phyloP scores from a whole-genome alignment of 2,797 vertebrate genomes.

The Aphelocoma californica region DNA sequence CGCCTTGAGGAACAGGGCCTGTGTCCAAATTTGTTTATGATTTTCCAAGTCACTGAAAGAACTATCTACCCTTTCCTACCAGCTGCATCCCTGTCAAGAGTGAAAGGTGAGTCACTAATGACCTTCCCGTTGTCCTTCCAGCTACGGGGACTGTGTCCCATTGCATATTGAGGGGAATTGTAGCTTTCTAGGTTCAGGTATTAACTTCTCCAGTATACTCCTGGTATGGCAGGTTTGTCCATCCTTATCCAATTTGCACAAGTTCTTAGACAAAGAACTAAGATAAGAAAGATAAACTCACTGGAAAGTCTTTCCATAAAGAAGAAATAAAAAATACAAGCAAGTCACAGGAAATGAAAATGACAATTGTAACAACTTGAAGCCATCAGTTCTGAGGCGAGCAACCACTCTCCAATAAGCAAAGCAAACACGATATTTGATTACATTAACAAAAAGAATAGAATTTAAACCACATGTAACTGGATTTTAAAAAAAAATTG shows the following conservation, averaged over 20 bases:
- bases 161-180: accelerated
- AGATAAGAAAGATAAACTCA: background rate
- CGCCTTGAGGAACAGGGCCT: background rate
- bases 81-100: background rate
- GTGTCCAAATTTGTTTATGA: background rate
- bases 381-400: background rate
- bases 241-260: background rate
- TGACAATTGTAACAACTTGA: background rate
- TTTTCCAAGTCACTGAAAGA: background rate
- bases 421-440: background rate
- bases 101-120: background rate
- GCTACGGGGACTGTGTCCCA: background rate
- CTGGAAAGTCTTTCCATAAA: background rate
- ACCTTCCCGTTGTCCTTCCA: background rate
- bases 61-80: background rate
- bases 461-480: background rate
- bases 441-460: background rate
- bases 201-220: background rate
- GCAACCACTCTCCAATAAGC: background rate
- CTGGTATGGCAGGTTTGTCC: background rate
- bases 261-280: background rate
- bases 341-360: background rate
- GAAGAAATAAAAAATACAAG: background rate
- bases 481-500: background rate
- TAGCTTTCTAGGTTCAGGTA: background rate